Conservation (phyloP, 2,113 vertebrate species). For the Hucho hucho region DNA sequence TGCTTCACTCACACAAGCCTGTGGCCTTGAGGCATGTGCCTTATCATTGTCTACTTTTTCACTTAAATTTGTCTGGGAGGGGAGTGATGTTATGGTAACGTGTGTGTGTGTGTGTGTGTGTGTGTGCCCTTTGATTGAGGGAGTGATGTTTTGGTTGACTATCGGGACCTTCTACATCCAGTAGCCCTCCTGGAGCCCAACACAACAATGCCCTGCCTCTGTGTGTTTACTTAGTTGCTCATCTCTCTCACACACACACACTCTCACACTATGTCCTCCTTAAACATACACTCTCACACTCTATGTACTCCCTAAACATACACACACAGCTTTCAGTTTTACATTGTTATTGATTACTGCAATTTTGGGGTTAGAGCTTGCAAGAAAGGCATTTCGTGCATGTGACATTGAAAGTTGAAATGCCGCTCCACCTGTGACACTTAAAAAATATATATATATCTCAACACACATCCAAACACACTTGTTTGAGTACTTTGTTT, state of each 20-base stretch:
- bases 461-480: not conserved
- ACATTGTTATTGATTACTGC: too few species aligned
- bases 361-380: too few species aligned
- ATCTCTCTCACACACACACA: not conserved
- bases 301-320: not conserved
- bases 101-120: not conserved
- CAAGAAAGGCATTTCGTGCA: too few species aligned
- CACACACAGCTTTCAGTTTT: too few species aligned
- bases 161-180: slow-evolving; percentile 22
- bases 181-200: slow-evolving; percentile 24
- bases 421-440: not conserved
- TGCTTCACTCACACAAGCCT: not conserved
- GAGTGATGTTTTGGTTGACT: slow-evolving; percentile 17
- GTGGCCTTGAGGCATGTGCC: not conserved
- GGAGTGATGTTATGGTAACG: not conserved
- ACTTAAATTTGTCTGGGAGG: not conserved
- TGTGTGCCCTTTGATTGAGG: not conserved
- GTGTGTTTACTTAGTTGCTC: slow-evolving; percentile 43
- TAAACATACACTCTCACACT: not conserved
- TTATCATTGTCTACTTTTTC: slow-evolving; percentile 6
- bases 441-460: not conserved
- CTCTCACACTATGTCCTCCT: not conserved
- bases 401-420: too few species aligned
- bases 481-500: too few species aligned
- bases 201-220: slow-evolving; percentile 15